Percentiles rank a stretch among this genome's conserved stretches.
Evolutionary conservation across 2,797 vertebrate genomes (phyloP).

Genomic region (Myotis vivesi): DNA sequence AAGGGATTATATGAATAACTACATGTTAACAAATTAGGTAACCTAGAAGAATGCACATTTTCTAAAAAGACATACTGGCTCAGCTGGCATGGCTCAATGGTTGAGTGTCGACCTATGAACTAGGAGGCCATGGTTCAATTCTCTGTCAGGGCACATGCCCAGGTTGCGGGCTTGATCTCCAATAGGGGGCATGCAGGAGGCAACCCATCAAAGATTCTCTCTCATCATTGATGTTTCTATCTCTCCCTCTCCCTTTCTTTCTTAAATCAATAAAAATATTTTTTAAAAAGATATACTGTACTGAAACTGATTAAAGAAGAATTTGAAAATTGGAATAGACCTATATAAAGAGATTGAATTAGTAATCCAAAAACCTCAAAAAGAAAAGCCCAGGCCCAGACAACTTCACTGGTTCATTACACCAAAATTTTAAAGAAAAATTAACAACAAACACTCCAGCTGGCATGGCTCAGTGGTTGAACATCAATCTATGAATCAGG

Average conservation of each 20-base stretch:
- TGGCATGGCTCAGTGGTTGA: no score
- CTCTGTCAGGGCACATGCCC: no score
- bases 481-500: no score
- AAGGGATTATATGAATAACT: not conserved
- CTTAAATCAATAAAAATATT: no score
- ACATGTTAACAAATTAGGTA: not conserved
- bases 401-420: not conserved
- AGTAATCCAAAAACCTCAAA: not conserved
- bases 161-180: no score
- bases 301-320: not conserved
- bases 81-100: no score
- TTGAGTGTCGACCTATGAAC: no score
- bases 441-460: not conserved
- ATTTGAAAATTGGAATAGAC: not conserved
- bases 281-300: not conserved
- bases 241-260: no score
- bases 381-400: not conserved
- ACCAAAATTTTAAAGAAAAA: not conserved
- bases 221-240: no score
- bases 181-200: no score
- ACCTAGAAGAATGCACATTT: not conserved
- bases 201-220: no score
- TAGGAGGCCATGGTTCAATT: no score
- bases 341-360: not conserved
- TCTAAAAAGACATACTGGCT: not conserved